Conservation (phyloP, 1,140 invertebrate species). For the Drosophila biarmipes region DNA sequence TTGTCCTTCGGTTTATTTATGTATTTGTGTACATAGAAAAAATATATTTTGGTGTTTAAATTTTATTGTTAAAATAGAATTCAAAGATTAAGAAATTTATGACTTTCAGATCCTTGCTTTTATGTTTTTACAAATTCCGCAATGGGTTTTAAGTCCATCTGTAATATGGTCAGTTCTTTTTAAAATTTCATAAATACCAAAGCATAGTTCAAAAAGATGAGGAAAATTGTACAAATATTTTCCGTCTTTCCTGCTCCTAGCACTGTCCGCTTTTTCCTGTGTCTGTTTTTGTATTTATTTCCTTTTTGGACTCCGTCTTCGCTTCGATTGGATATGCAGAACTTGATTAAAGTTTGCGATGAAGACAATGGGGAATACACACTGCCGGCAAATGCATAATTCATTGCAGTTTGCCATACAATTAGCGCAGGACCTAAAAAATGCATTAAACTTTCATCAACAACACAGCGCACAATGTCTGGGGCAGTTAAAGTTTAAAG, state of each 20-base stretch:
- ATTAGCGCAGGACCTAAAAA: conserved; percentile 73
- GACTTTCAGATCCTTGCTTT: too few relatives aligned
- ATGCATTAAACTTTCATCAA: conserved; percentile 75
- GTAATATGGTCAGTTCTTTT: too few relatives aligned
- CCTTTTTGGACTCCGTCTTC: conserved; percentile 16
- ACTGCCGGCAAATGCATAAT: conserved; percentile 72
- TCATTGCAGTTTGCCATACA: conserved; percentile 76
- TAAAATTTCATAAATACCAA: too few relatives aligned
- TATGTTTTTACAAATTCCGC: too few relatives aligned
- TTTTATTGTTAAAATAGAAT: too few relatives aligned
- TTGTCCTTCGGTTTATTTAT: too few relatives aligned
- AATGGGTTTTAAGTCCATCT: too few relatives aligned
- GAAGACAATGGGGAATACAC: conserved; percentile 57
- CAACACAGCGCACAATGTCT: conserved; percentile 51
- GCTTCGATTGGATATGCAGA: conserved; percentile 72
- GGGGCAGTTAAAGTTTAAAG: conserved; percentile 57
- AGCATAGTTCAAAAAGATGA: too few relatives aligned
- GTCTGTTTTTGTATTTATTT: conserved; percentile 32
- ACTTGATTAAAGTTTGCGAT: conserved; percentile 76
- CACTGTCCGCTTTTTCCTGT: neutral
- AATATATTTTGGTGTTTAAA: neutral
- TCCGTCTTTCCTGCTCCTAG: neutral
- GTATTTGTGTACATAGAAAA: neutral
- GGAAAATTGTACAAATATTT: too few relatives aligned
- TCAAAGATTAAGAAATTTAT: too few relatives aligned